Evolutionary conservation across 1,140 invertebrate species (phyloP), one percentile per base, ranked within the genome.

Genomic region (Drosophila simulans): DNA sequence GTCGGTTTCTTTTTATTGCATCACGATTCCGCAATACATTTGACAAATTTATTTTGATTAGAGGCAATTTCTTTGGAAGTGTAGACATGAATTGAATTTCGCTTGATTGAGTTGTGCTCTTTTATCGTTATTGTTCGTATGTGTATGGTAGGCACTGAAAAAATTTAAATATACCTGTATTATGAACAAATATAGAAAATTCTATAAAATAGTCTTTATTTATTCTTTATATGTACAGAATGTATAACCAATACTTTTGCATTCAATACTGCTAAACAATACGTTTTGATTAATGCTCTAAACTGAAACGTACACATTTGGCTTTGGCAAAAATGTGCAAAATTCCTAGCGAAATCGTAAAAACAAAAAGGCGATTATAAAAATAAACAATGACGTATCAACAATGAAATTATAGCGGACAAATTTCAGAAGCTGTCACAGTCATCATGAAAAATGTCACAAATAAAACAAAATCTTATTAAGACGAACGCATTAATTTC

Each of bases 41-140:
- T 85, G 82, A 85, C 78, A 85, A 85, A 86, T 85, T 82, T 86
- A 85, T 86, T 86, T 86, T 86, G 80, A 85, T 82, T 85, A 86
- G 77, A 75, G 65, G 60, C 82, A 78, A 85, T 85, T 85, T 85
- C 81, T 81, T 84, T 75, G 63, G 48, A 79, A 66, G 71, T 76
- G 65, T 59, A 65, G 77, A 66, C 80, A 77, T 77, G 81, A 86
- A 85, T 85, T 81, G 68, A 84, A 84, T 84, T 75, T 84, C 43
- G 75, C 62, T 69, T 84, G 82, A 84, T 84, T 84, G 82, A 86
- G 77, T 62, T 86, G 68, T 81, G 51, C 43, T n/a, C 20, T 69
- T 71, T 71, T 70, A 49, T 71, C 40, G 53, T 70, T 70, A 57
- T 71, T 46, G 46, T 72, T 49, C 37, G 56, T 42, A 63, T 81